Conservation (phyloP, 2,888 invertebrate species). For the Trachelus stipa region DNA sequence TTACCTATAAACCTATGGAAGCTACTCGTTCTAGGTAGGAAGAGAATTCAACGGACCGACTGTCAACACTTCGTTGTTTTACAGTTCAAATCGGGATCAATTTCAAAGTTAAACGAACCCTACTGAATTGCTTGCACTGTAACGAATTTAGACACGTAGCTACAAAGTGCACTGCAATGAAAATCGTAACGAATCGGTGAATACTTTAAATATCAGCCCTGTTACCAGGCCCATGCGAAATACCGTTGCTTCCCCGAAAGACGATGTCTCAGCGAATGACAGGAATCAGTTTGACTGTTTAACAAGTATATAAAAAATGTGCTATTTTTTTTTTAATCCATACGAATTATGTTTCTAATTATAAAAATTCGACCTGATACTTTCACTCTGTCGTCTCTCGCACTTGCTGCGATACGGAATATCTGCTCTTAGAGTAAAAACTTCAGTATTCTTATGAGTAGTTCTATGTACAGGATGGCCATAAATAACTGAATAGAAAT, state of each 20-base stretch:
- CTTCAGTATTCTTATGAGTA: not conserved
- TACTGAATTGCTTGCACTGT: not conserved
- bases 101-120: constrained; percentile 48
- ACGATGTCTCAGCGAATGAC: not conserved
- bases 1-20: not conserved
- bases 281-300: not conserved
- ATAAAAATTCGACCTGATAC: not conserved
- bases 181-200: not conserved
- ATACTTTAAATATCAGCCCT: not conserved
- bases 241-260: not conserved
- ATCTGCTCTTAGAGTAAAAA: not conserved
- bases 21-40: constrained; percentile 23
- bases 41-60: constrained; percentile 20
- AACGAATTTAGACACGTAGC: not conserved
- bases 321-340: not conserved
- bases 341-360: not conserved
- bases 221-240: not conserved
- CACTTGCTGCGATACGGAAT: not conserved
- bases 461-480: not conserved
- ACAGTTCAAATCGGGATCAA: constrained; percentile 43
- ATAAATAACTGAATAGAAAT: not conserved
- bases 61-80: constrained; percentile 21
- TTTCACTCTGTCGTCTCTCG: too few relatives aligned
- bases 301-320: not conserved
- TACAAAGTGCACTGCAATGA: not conserved